Evolutionary conservation across 2,888 invertebrate species (phyloP).

Genomic region (Phaonia tiefii): DNA sequence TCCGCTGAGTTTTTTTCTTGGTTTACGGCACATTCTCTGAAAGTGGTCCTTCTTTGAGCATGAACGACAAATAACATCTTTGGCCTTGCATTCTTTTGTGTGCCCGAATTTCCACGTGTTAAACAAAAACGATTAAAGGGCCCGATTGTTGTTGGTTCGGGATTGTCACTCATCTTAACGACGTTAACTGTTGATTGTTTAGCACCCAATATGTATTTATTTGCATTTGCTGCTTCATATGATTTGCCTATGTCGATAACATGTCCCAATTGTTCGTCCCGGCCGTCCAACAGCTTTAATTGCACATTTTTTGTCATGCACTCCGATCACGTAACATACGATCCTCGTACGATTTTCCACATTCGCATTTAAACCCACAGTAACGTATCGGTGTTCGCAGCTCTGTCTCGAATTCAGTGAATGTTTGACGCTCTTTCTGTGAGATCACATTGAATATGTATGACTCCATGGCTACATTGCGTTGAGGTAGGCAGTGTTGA

Average conservation of each 20-base stretch:
- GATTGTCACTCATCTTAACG: not conserved
- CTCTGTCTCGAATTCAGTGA: too few species aligned
- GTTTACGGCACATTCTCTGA: conserved; percentile 29
- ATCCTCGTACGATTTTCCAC: conserved; percentile 57
- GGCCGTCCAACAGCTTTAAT: conserved; percentile 60
- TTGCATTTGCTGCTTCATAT: conserved; percentile 48
- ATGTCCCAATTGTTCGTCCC: too few species aligned
- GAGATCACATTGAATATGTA: too few species aligned
- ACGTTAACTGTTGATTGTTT: conserved; percentile 28
- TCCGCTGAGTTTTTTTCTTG: not conserved
- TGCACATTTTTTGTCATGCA: conserved; percentile 63
- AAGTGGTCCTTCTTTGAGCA: too few species aligned
- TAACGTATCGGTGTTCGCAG: conserved; percentile 55
- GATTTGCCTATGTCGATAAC: conserved; percentile 61
- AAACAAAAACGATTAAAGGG: conserved; percentile 47
- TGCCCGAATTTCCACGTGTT: conserved; percentile 49
- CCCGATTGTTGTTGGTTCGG: conserved; percentile 3
- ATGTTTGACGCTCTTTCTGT: conserved; percentile 67
- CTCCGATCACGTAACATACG: conserved; percentile 64
- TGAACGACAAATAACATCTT: conserved; percentile 43
- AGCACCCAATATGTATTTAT: conserved; percentile 53
- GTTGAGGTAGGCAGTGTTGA: conserved; percentile 56
- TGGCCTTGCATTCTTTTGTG: conserved; percentile 58
- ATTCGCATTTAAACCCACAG: conserved; percentile 64
- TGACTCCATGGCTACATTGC: conserved; percentile 55